Evolutionary conservation across 2,888 invertebrate species (phyloP).

Genomic region (Drosophila austrosaltans): DNA sequence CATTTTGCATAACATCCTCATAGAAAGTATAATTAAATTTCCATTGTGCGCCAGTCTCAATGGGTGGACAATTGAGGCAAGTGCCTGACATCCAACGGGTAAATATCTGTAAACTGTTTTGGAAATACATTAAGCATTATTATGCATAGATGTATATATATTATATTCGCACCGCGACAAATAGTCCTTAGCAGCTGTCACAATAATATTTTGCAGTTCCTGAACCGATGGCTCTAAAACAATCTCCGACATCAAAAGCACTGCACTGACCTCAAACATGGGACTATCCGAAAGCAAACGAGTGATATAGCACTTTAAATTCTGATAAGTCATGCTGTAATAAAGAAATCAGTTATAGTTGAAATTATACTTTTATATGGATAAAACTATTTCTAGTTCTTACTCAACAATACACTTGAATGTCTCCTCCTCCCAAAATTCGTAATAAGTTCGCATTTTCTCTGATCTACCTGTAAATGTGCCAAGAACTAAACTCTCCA

Average conservation of each 20-base stretch:
- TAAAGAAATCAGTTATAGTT: not conserved
- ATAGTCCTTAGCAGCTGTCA: conserved; percentile 90
- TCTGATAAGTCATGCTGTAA: conserved; percentile 87
- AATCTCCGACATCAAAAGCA: conserved; percentile 90
- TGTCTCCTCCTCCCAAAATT: conserved; percentile 92
- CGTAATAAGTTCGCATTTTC: conserved; percentile 91
- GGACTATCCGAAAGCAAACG: conserved; percentile 85
- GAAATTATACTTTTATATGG: not conserved
- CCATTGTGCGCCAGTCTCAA: conserved; percentile 82
- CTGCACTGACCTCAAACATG: conserved; percentile 91
- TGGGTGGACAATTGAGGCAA: conserved; percentile 87
- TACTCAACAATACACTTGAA: conserved; percentile 88
- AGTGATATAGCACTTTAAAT: conserved; percentile 88
- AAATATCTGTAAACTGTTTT: conserved; percentile 87
- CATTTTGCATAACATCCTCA: conserved; percentile 89
- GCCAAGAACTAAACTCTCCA: conserved; percentile 92
- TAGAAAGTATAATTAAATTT: conserved; percentile 90
- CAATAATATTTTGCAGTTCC: conserved; percentile 91
- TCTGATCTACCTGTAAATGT: conserved; percentile 90
- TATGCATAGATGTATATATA: no score
- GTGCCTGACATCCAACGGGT: conserved; percentile 94
- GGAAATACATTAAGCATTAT: no score
- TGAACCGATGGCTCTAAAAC: conserved; percentile 89
- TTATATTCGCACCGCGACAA: conserved; percentile 86
- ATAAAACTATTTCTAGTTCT: not conserved